Percentiles rank a stretch among this genome's conserved stretches.
Evolutionary conservation across 92 coral and sea anemone species (phyloP).

Genomic region (Desmophyllum pertusum): DNA sequence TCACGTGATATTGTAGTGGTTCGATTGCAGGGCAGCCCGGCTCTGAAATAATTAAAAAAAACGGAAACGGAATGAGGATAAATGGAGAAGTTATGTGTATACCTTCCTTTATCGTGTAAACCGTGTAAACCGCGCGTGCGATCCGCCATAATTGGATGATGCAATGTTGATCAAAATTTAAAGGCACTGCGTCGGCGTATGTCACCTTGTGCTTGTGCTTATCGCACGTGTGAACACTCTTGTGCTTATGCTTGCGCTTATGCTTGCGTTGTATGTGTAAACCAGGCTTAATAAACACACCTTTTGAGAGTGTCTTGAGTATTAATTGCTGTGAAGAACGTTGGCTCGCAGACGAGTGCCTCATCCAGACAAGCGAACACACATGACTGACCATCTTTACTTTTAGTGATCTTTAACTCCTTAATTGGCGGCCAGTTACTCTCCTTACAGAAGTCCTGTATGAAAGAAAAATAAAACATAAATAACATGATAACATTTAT

Average conservation of each 20-base stretch:
- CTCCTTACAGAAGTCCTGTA: conserved; percentile 50
- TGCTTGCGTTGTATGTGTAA: background rate
- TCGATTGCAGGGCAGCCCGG: conserved; percentile 3
- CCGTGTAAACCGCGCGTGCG: no score
- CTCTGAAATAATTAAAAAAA: background rate
- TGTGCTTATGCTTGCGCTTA: no score
- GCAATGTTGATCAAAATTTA: no score
- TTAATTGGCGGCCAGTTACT: conserved; percentile 58
- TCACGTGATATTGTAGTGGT: background rate
- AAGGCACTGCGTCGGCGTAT: no score
- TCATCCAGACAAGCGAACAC: conserved; percentile 45
- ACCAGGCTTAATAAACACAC: background rate
- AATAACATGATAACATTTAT: no score
- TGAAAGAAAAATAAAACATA: background rate
- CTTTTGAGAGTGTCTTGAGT: conserved; percentile 7
- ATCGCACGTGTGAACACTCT: no score
- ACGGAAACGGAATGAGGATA: no score
- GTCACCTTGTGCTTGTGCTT: no score
- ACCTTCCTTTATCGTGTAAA: no score
- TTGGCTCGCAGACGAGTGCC: conserved; percentile 38
- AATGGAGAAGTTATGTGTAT: no score
- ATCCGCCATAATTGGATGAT: no score
- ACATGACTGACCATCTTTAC: conserved; percentile 55
- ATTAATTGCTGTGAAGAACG: conserved; percentile 25
- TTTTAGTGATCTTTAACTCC: conserved; percentile 36